A percentile compares a stretch with the other conserved stretches of the same genome.
phyloP scores from a whole-genome alignment of 2,888 invertebrate genomes.

The Ditula angustiorana region DNA sequence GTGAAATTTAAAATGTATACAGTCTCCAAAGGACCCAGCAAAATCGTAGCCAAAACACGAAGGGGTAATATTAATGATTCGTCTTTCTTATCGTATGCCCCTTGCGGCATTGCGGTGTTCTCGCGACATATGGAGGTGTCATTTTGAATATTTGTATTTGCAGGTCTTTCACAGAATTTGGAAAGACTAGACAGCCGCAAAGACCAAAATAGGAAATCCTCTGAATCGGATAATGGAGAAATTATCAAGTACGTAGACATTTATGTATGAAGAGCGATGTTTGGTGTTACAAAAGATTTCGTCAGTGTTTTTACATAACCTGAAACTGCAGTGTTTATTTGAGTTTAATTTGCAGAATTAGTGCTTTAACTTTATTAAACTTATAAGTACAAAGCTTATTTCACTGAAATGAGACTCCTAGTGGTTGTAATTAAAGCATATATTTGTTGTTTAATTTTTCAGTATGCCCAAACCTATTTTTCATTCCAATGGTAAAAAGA shows the following conservation, averaged over 20 bases:
- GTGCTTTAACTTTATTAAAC: background rate
- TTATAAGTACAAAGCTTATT: background rate
- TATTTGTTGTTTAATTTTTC: slow-evolving; percentile 54
- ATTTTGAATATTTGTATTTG: slow-evolving; percentile 57
- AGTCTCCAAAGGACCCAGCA: slow-evolving; percentile 94
- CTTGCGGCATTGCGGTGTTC: slow-evolving; percentile 37
- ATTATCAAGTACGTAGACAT: slow-evolving; percentile 85
- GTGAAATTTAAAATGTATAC: slow-evolving; percentile 91
- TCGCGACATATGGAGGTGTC: slow-evolving; percentile 46
- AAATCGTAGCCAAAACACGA: slow-evolving; percentile 94
- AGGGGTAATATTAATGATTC: slow-evolving; percentile 83
- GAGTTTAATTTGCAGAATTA: slow-evolving; percentile 40
- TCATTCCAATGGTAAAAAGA: slow-evolving; percentile 88
- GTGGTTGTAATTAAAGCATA: slow-evolving; percentile 3
- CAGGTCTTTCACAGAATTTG: slow-evolving; percentile 93
- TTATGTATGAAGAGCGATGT: slow-evolving; percentile 52
- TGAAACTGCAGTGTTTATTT: slow-evolving; percentile 42
- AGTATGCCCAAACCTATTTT: slow-evolving; percentile 94
- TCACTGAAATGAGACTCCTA: background rate
- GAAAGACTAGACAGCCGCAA: slow-evolving; percentile 91
- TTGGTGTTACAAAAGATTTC: slow-evolving; percentile 61
- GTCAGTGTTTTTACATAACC: slow-evolving; percentile 83
- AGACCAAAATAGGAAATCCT: slow-evolving; percentile 88
- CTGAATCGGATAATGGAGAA: slow-evolving; percentile 88
- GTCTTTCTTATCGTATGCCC: background rate